phyloP scores from a whole-genome alignment of 2,113 vertebrate genomes.

The Otis tarda region DNA sequence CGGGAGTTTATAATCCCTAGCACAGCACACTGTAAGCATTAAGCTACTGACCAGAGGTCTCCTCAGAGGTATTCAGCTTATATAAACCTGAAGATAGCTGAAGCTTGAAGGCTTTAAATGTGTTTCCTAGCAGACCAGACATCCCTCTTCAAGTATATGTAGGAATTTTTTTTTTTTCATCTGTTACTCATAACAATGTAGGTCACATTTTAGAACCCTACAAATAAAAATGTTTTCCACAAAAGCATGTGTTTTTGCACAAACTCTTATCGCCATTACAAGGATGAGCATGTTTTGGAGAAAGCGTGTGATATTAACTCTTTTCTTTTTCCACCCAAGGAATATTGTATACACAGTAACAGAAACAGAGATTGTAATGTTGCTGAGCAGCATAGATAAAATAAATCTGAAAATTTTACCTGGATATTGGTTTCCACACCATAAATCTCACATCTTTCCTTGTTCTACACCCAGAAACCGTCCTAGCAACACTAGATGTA shows the following conservation, averaged over 20 bases:
- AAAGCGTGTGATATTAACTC: background rate
- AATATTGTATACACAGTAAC: background rate
- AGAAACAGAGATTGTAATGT: background rate
- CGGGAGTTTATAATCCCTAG: background rate
- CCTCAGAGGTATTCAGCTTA: background rate
- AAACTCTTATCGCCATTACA: accelerated
- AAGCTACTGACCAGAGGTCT: background rate
- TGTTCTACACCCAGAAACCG: background rate
- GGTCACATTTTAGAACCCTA: background rate
- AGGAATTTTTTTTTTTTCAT: background rate
- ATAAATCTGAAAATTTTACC: background rate
- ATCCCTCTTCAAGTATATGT: background rate
- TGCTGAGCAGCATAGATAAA: background rate
- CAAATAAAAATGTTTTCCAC: background rate
- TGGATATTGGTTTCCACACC: background rate
- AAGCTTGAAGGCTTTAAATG: background rate
- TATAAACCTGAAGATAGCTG: background rate
- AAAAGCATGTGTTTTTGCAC: background rate
- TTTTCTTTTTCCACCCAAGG: background rate
- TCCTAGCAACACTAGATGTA: background rate
- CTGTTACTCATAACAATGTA: background rate
- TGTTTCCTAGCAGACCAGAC: background rate
- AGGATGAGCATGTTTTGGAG: background rate
- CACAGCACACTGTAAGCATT: background rate
- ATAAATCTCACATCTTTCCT: background rate